A percentile compares a stretch with the other conserved stretches of the same genome.
These are phyloP conservation scores for Nautilus pompilius DNA, from an alignment of 1,140 invertebrate species.

Conservation along the genomic window DNA sequence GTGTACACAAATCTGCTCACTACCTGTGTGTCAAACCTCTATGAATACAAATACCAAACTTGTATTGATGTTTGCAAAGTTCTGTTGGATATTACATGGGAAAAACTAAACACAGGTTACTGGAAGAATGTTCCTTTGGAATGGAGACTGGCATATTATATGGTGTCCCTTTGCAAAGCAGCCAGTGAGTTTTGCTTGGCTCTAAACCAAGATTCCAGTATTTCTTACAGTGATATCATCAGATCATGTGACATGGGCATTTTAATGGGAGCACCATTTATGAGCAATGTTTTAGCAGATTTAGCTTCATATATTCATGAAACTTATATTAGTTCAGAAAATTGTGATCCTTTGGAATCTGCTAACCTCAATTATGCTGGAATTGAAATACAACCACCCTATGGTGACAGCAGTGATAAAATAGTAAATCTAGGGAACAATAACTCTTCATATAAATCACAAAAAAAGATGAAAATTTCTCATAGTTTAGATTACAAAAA, in stretches of 20 bases:
- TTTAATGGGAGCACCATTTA: constrained; percentile 71
- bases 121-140: constrained; percentile 72
- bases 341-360: too few species aligned
- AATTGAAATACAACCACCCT: too few species aligned
- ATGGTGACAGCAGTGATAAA: too few species aligned
- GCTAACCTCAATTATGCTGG: too few species aligned
- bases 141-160: constrained; percentile 58
- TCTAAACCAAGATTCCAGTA: not conserved
- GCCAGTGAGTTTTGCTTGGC: constrained; percentile 26
- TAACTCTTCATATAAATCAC: too few species aligned
- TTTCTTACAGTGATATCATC: constrained; percentile 59
- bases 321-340: too few species aligned
- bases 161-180: constrained; percentile 60
- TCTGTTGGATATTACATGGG: constrained; percentile 72
- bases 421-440: too few species aligned
- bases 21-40: constrained; percentile 2
- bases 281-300: constrained; percentile 53
- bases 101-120: constrained; percentile 77
- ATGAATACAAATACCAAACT: constrained; percentile 3
- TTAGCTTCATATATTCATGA: constrained; percentile 29
- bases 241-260: constrained; percentile 77
- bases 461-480: too few species aligned
- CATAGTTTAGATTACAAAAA: too few species aligned
- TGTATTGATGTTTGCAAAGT: constrained; percentile 26
- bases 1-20: not conserved